Evolutionary conservation across 2,888 invertebrate species (phyloP), one percentile per base, ranked within the genome.

Genomic region (Sympetrum striolatum): DNA sequence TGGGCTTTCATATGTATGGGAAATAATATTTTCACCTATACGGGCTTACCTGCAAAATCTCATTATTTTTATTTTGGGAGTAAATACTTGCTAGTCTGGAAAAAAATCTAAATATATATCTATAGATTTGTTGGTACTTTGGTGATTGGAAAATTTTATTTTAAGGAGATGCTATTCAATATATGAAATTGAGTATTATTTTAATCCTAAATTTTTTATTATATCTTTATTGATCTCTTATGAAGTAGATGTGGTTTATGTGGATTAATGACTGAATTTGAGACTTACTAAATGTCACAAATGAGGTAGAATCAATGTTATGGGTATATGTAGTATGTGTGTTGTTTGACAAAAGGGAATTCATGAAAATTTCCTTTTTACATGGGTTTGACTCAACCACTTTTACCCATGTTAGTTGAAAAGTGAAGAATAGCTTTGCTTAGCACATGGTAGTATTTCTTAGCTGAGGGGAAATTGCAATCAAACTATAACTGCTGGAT

Each of bases 21-120:
- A 8, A 73, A 58, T 58, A 35, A 48, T 58, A 53, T 58, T 60
- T 37, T 86, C 8, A 37, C 64, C 60, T 39, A 31, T 53, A n/a
- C n/a, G 86, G 86, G 60, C 58, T 35, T 60, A 37, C n/a, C 31
- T 86, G 86, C 60, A 73, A 73, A 5, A 31, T 64, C 37, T 37
- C 35, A 86, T 64, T 86, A 64, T 64, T 53, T 60, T 5, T 86
- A 60, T 86, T n/a, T 60, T n/a, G 37, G 64, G 58, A 31, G 35
- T 64, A 86, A 60, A 37, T 60, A 73, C n/a, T 58, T 64, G 86
- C 86, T 86, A 86, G 86, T 86, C 86, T 60, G 35, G 86, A 37
- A n/a, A n/a, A 60, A 39, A 10, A 22, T n/a, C n/a, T 86, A 60
- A 31, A 39, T 58, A 58, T 60, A 86, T 64, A 22, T 60, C 8